Base-by-base conservation (phyloP, 2,113 vertebrate species). In the Heterochromis multidens region DNA sequence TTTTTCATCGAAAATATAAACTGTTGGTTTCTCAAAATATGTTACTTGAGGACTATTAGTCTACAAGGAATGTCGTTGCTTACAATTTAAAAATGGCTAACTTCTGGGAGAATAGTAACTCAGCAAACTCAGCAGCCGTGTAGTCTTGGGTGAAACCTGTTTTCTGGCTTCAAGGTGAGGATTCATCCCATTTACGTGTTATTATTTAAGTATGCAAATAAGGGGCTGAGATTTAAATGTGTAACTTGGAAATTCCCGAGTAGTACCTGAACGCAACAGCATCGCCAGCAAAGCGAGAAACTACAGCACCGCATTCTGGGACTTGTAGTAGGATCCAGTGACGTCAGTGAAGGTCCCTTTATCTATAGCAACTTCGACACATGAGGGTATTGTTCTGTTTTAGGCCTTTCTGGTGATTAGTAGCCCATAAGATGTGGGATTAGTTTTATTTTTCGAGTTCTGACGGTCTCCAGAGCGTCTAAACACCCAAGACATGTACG, bases 281-380 rank as follows among this genome's bases (percentile, higher is more conserved):
- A 82, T 33, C 31, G 82, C 79, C 86, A 87, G 76, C 85, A 59
- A 81, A 84, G 77, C 21, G 72, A 93, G 77, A 78, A 56, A 49
- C 10, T 2, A 7, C 5, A 43, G 84, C 78, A 31, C 16, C 7
- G 96, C 92, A 95, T 95, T 87, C 13, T 93, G 96, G 96, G 94
- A 87, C 5, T 63, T 94, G 95, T 93, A 95, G 96, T 95, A 21
- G 1, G 19, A 62, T 2, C 7, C 5, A 10, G n/a, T 61, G 37
- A 85, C 81, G 79, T 92, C 85, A 82, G 35, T 56, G 31, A 49
- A 67, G 5, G 40, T 79, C 17, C 16, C 11, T 59, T 77, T 77
- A 77, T 76, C 29, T 3, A 25, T 2, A 63, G 17, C 25, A 52
- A 61, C 61, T 65, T 77, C 21, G 7, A 33, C 21, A 60, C 23